Evolutionary conservation across 2,888 invertebrate genomes (phyloP), one percentile per base, ranked within the genome.

Genomic region (Idaea dimidiata): DNA sequence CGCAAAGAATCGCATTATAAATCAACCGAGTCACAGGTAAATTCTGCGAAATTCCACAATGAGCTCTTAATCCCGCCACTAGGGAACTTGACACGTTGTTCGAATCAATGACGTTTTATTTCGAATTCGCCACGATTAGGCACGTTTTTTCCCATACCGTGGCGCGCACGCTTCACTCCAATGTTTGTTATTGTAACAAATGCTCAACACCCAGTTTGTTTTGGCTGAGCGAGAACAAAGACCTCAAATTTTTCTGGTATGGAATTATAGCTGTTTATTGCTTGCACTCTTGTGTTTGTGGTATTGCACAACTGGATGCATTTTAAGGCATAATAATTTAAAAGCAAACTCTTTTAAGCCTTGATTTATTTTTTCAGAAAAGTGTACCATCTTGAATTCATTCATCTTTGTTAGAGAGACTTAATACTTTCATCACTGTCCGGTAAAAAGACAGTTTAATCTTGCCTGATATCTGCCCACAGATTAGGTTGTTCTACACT

Each of bases 211-310:
- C 72, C 72, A 79, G 82, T 85, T 85, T 90, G 90, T 91, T 91
- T 91, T 90, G 91, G 86, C 90, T 89, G 79, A 77, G 66, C 71
- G 75, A 85, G 87, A 90, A 91, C 90, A 91, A 91, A 89, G 89
- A 84, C 79, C 79, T 84, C 79, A 78, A 78, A 74, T 82, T 82
- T 84, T 83, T 79, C 81, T 79, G 80, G 76, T 74, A 72, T 71
- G 72, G 69, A 75, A 80, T 77, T 82, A 81, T 79, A 76, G 80
- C 78, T 79, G 88, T 87, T 86, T 84, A 87, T 76, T 76, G 78
- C 74, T 81, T 76, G 72, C 74, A 71, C 78, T 73, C 72, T 69
- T 74, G 76, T 69, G 78, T 82, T 80, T 82, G 80, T 74, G 74
- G 74, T 79, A 70, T 78, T 74, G 73, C 75, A 79, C 75, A 81